Conservation (phyloP, 2,113 vertebrate genomes). For the Grammomys surdaster region DNA sequence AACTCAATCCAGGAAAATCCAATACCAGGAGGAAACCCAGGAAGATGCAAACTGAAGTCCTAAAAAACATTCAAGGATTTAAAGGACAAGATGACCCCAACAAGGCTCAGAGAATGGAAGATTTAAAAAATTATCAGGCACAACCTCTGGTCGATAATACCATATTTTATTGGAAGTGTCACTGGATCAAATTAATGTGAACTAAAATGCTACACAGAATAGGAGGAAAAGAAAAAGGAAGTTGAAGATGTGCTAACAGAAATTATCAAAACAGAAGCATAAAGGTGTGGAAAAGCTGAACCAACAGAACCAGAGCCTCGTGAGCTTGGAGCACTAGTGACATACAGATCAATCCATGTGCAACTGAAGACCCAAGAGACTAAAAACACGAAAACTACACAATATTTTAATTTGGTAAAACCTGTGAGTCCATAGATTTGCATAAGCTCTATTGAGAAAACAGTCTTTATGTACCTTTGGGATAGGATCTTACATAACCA, state of each 20-base stretch:
- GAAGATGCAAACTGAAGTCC: neutral
- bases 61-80: neutral
- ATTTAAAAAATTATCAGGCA: neutral
- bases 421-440: neutral
- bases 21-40: neutral
- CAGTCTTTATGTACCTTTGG: neutral
- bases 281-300: neutral
- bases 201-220: constrained; percentile 12
- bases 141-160: neutral
- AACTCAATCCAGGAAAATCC: neutral
- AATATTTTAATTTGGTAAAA: constrained; percentile 29
- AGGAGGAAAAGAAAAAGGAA: constrained; percentile 27
- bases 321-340: neutral
- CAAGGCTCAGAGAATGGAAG: neutral
- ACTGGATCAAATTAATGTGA: neutral
- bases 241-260: neutral
- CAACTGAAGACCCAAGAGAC: neutral
- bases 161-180: neutral
- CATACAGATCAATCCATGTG: neutral
- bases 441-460: neutral
- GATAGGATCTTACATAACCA: neutral
- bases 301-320: neutral
- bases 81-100: neutral
- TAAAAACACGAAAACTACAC: neutral
- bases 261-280: neutral